A percentile compares a stretch with the other conserved stretches of the same genome.
Evolutionary conservation across 1,140 invertebrate genomes (phyloP).

Genomic region (Ectropis grisescens): DNA sequence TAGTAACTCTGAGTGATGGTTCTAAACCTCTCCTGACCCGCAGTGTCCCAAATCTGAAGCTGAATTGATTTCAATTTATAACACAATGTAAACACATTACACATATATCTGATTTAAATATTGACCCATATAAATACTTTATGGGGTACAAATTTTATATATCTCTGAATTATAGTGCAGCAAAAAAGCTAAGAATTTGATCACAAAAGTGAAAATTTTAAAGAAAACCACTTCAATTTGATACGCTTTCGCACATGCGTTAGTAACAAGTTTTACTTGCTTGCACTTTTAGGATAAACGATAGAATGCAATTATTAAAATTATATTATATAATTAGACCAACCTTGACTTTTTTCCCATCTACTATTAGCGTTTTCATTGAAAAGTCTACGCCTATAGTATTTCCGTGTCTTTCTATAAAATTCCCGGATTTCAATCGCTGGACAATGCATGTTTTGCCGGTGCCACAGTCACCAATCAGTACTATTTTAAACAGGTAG

Average conservation of each 20-base stretch:
- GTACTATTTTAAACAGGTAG: conserved; percentile 87
- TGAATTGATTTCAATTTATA: conserved; percentile 42
- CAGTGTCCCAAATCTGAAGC: conserved; percentile 96
- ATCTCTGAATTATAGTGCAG: no score
- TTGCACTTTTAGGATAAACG: no score
- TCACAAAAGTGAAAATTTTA: no score
- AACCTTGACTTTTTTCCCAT: conserved; percentile 95
- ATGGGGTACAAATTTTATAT: no score
- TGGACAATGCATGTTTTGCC: conserved; percentile 92
- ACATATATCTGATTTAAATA: no score
- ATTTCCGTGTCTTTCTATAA: conserved; percentile 92
- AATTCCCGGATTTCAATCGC: conserved; percentile 93
- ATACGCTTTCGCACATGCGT: no score
- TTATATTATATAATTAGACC: conserved; percentile 20
- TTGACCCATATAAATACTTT: no score
- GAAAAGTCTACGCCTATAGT: conserved; percentile 98
- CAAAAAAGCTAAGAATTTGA: no score
- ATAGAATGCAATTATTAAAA: no score
- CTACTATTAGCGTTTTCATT: conserved; percentile 94
- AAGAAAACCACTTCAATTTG: no score
- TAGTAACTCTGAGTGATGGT: conserved; percentile 97
- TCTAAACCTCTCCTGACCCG: conserved; percentile 92
- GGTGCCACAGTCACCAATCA: conserved; percentile 87
- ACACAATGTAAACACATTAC: no score
- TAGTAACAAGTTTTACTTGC: no score